Base-by-base conservation (phyloP, 2,113 vertebrate genomes). In the Microtus pennsylvanicus region DNA sequence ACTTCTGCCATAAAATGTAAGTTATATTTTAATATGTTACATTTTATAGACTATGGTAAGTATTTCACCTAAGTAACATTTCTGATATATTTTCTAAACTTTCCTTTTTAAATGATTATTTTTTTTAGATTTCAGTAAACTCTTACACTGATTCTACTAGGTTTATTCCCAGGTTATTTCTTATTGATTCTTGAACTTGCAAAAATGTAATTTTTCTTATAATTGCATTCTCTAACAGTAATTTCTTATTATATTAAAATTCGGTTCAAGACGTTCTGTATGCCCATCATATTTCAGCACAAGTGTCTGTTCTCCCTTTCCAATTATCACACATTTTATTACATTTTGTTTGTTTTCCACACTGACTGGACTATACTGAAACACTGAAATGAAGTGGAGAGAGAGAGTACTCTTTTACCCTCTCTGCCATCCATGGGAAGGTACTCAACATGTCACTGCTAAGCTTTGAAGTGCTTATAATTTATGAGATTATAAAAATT, bases 311-410 rank as follows among this genome's bases (percentile, higher is more conserved):
- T 61, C 35, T 78, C 74, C 26, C 7, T 85, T 90, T 83, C 33
- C 55, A 52, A 88, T 93, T 65, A 83, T 78, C 42, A 94, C 28
- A 70, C 2, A 12, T 90, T 89, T 87, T 50, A 87, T 78, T 90
- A 77, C 55, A 90, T 87, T 76, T 67, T 83, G 13, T 24, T 85
- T 87, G 69, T 93, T 76, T 93, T 77, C 42, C 61, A 9, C 50
- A 72, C 65, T 92, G 69, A 86, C 52, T 50, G 16, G 8, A 45
- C 28, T 85, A 63, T 92, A 45, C 69, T 86, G 85, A 89, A 94
- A 55, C 67, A 38, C 22, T n/a, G 76, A 92, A 89, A 92, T 47
- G 30, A 92, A 70, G 42, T 88, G 52, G 55, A 47, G 52, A 85
- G 21, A 80, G 21, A 80, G 3, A 16, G 8, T 0, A 58, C 24